A percentile compares a stretch with the other conserved stretches of the same genome.
Conservation (phyloP, 2,113 vertebrate genomes). For the Oryctolagus cuniculus region DNA sequence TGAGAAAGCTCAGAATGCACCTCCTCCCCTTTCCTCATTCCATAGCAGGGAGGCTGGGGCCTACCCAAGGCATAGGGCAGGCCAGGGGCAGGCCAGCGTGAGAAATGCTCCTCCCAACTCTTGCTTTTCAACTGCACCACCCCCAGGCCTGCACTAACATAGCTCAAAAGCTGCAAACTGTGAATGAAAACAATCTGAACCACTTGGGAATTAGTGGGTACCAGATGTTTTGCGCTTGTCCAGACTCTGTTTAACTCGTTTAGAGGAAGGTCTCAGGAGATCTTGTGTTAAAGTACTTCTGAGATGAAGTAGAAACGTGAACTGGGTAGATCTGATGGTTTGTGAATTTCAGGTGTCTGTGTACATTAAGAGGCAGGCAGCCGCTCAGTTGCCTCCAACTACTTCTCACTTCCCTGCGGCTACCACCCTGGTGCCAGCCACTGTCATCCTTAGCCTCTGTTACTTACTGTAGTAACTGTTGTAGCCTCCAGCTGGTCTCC, state of each 20-base stretch:
- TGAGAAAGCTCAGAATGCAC: background rate
- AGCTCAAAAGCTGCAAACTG: background rate
- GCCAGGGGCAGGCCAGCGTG: background rate
- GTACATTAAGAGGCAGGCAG: background rate
- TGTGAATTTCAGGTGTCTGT: background rate
- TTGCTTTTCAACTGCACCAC: background rate
- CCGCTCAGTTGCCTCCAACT: background rate
- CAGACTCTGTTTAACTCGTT: background rate
- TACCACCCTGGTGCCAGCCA: background rate
- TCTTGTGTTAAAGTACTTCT: background rate
- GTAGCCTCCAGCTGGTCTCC: background rate
- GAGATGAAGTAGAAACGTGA: constrained; percentile 26
- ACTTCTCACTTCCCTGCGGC: background rate
- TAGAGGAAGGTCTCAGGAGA: constrained; percentile 32
- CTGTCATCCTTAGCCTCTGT: background rate
- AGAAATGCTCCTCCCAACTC: background rate
- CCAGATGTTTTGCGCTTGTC: constrained; percentile 8
- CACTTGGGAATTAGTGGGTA: background rate
- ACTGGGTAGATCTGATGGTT: background rate
- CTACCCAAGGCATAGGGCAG: background rate
- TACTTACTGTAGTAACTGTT: background rate
- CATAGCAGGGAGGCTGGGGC: background rate
- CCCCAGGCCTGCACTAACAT: background rate
- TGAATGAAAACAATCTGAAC: background rate
- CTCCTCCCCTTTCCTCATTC: background rate